Percentiles rank a stretch among this genome's conserved stretches.
Conservation (phyloP, 2,888 invertebrate species). For the Drosophila meridiana region DNA sequence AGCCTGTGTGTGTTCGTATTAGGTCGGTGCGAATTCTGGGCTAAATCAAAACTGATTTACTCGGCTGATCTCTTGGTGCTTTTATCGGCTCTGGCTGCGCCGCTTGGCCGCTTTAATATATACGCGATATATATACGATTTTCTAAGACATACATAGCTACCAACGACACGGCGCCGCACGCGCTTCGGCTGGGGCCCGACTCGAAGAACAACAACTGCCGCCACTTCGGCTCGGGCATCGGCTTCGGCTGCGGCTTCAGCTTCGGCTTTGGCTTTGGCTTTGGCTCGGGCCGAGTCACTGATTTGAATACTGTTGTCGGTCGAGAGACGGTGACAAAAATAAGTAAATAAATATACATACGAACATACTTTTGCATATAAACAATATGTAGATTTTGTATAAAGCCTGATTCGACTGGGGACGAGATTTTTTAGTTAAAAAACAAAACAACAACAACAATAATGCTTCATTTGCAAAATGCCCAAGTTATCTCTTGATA, state of each 20-base stretch:
- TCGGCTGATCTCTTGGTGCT: conserved; percentile 76
- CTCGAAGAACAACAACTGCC: conserved; percentile 38
- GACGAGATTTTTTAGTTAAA: conserved; percentile 62
- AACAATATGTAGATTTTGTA: conserved; percentile 46
- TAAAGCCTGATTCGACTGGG: conserved; percentile 38
- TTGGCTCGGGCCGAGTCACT: conserved; percentile 40
- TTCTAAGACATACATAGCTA: conserved; percentile 26
- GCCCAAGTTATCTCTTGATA: neutral
- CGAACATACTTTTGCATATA: conserved; percentile 29
- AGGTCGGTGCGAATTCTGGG: conserved; percentile 69
- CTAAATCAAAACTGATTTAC: conserved; percentile 82
- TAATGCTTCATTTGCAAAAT: conserved; percentile 21
- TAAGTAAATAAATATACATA: conserved; percentile 15
- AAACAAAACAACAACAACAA: conserved; percentile 45
- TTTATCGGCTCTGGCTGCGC: conserved; percentile 80
- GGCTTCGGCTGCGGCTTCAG: neutral
- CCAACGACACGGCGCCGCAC: conserved; percentile 40
- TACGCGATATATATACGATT: conserved; percentile 42
- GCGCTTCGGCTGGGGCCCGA: conserved; percentile 60
- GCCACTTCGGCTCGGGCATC: conserved; percentile 19
- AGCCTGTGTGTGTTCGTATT: conserved; percentile 9
- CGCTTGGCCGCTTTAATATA: conserved; percentile 52
- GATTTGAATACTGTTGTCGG: conserved; percentile 65
- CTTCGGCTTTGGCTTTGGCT: conserved; percentile 35
- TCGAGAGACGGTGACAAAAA: conserved; percentile 18